phyloP scores from a whole-genome alignment of 2,888 invertebrate species.

The Lapara coniferarum region DNA sequence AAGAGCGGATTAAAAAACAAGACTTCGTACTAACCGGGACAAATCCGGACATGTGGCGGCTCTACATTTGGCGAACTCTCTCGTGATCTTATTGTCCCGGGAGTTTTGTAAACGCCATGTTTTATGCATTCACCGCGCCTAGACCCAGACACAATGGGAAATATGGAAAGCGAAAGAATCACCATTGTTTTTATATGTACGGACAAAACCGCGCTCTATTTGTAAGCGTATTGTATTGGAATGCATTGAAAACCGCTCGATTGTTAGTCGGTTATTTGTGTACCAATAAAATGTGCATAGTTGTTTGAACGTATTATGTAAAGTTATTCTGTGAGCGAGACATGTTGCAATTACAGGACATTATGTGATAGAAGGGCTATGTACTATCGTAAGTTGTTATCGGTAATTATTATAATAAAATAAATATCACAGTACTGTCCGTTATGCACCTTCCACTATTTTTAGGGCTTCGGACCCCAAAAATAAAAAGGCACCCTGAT shows the following conservation, averaged over 20 bases:
- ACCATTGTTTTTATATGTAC: conserved; percentile 6
- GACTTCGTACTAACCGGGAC: not conserved
- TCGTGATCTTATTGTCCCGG: conserved; percentile 4
- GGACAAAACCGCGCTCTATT: not conserved
- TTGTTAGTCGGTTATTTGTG: not conserved
- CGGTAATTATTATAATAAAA: no score
- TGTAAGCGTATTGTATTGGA: conserved; percentile 5
- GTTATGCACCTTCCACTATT: no score
- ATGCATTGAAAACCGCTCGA: conserved; percentile 2
- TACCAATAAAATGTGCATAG: not conserved
- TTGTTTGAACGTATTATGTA: not conserved
- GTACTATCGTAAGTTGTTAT: no score
- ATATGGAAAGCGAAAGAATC: conserved; percentile 32
- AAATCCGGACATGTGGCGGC: not conserved
- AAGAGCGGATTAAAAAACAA: no score
- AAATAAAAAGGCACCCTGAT: no score
- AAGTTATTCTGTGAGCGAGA: not conserved
- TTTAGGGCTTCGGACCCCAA: no score
- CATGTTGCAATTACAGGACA: not conserved
- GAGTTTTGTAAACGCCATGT: conserved; percentile 17
- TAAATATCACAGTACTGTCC: no score
- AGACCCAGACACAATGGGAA: conserved; percentile 25
- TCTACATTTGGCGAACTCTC: not conserved
- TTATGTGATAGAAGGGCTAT: no score
- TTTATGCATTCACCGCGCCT: conserved; percentile 15